Evolutionary conservation across 1,140 invertebrate genomes (phyloP).

Genomic region (Babylonia areolata): DNA sequence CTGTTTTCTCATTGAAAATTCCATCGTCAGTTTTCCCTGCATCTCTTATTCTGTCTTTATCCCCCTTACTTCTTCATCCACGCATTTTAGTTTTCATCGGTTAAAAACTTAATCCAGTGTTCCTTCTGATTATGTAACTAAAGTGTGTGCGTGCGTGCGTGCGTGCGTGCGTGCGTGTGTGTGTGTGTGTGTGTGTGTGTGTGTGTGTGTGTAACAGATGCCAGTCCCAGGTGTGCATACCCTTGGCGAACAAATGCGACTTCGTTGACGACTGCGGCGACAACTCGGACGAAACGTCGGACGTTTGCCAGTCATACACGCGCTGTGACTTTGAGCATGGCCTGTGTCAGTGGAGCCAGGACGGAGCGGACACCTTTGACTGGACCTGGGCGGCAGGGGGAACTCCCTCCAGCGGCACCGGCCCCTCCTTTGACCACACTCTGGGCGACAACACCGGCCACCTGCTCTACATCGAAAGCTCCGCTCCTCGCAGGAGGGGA

Average conservation of each 20-base stretch:
- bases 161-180: no score
- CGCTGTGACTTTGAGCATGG: conserved; percentile 60
- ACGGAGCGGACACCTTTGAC: conserved; percentile 65
- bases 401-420: conserved; percentile 62
- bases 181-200: no score
- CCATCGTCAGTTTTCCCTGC: no score
- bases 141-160: no score
- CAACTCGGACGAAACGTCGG: conserved; percentile 66
- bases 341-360: conserved; percentile 69
- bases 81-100: no score
- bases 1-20: no score
- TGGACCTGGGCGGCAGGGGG: conserved; percentile 60
- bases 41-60: no score
- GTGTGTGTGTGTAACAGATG: conserved; percentile 7
- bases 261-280: conserved; percentile 75
- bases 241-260: conserved; percentile 63
- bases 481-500: conserved; percentile 80
- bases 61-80: no score
- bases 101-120: no score
- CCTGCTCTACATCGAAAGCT: conserved; percentile 88
- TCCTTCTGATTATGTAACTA: no score
- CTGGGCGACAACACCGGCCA: conserved; percentile 79
- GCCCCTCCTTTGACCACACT: conserved; percentile 68
- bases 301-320: conserved; percentile 8
- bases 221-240: conserved; percentile 30